Base-by-base conservation (phyloP, 2,797 vertebrate species). In the Podargus strigoides region DNA sequence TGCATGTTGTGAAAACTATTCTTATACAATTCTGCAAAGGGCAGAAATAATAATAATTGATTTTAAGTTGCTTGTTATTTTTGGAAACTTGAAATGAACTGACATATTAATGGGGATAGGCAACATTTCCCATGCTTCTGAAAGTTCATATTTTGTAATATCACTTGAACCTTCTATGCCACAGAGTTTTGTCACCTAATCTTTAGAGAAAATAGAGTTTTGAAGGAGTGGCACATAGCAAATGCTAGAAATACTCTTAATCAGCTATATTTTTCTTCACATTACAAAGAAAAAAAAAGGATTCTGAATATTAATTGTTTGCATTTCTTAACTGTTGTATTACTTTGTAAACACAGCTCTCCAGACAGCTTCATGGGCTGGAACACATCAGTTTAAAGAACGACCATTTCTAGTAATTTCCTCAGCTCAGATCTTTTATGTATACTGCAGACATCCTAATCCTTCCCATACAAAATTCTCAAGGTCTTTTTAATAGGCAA, bases 1-100 rank as follows among this genome's bases (percentile, higher is more conserved):
- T 47, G 27, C 46, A 79, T 68, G 66, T 79, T 55, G 66, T 78
- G 77, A 94, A 96, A 95, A 91, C 67, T 90, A 55, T 10, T 91
- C 73, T 92, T 93, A 64, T 17, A 82, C 79, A 79, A 67, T 44
- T 94, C 55, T 70, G 87, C 34, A 92, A 95, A 95, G 91, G 77
- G 89, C 87, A 95, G 68, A 95, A 96, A 95, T 84, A 90, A 94
- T 81, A 92, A 80, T 34, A 64, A 50, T 30, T 58, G 24, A 50
- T 30, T 97, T 88, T 56, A 90, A 80, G 78, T 77, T 58, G 20
- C 56, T 87, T 47, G 37, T 18, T 84, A 58, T 93, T 96, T 92
- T 79, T 92, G 87, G 81, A 93, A 91, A 77, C 55, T 39, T 83
- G 76, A 74, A 92, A 67, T 79, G 64, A 90, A 91, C 55, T 62